A percentile compares a stretch with the other conserved stretches of the same genome.
These are phyloP conservation scores for Paramuricea clavata DNA, from an alignment of 92 coral and sea anemone species.

Conservation along the genomic window DNA sequence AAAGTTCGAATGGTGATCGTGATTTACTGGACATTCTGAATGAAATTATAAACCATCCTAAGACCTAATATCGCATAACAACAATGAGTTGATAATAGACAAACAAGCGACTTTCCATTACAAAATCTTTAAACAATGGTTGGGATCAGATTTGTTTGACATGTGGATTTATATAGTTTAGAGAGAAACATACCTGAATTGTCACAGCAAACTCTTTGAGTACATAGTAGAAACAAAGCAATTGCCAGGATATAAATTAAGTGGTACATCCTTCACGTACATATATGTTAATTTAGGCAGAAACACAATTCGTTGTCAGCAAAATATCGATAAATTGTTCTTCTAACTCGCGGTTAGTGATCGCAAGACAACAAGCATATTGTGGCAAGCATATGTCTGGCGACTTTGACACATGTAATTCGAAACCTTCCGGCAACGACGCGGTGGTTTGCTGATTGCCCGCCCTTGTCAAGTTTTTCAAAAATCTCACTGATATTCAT, in stretches of 20 bases:
- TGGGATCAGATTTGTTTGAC: constrained; percentile 2
- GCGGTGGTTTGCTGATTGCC: background rate
- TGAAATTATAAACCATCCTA: background rate
- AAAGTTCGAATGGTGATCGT: no score
- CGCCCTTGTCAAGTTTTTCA: background rate
- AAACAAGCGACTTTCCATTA: background rate
- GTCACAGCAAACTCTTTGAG: constrained; percentile 2
- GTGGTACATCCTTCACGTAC: background rate
- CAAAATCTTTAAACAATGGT: constrained; percentile 17
- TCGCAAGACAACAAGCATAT: constrained; percentile 18
- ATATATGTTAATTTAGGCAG: no score
- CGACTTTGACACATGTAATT: background rate
- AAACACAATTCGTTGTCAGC: background rate
- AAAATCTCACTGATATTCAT: constrained; percentile 4
- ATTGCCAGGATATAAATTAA: background rate
- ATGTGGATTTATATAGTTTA: background rate
- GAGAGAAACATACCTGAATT: background rate
- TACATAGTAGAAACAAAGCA: background rate
- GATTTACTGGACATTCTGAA: background rate
- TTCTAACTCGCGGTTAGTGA: background rate
- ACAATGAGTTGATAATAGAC: background rate
- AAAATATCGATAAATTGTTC: background rate
- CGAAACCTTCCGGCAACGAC: background rate
- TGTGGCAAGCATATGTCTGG: constrained; percentile 10
- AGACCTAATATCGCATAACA: background rate